These are phyloP conservation scores for Gymnopithys bicolor DNA, from an alignment of 2,797 vertebrate species.

Conservation along the genomic window DNA sequence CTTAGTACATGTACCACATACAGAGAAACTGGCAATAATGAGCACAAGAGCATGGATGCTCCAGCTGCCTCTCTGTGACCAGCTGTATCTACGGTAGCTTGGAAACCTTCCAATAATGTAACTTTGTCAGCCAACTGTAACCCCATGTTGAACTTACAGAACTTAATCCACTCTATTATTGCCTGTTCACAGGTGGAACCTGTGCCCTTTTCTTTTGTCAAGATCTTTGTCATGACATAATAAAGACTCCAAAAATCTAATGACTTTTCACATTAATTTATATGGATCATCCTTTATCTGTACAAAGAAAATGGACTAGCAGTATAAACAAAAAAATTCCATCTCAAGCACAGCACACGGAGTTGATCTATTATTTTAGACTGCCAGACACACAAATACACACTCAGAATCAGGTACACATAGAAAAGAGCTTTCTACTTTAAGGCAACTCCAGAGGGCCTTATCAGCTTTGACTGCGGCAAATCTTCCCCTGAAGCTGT, in stretches of 20 bases:
- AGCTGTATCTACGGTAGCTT: conserved; percentile 69
- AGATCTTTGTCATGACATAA: conserved; percentile 56
- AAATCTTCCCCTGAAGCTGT: conserved; percentile 1
- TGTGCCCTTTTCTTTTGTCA: conserved; percentile 69
- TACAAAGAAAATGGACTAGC: conserved; percentile 1
- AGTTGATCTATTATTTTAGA: conserved; percentile 51
- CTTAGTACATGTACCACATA: not conserved
- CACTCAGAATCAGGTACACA: not conserved
- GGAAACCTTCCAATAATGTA: conserved; percentile 68
- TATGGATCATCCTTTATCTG: not conserved
- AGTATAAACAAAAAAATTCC: conserved; percentile 5
- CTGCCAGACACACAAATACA: conserved; percentile 14
- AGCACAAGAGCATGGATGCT: not conserved
- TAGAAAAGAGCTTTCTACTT: not conserved
- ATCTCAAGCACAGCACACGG: not conserved
- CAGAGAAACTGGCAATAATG: not conserved
- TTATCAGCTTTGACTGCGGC: not conserved
- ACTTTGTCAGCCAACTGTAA: conserved; percentile 63
- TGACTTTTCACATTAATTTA: not conserved
- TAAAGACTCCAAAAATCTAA: conserved; percentile 51
- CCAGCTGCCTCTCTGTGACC: conserved; percentile 48
- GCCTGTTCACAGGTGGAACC: conserved; percentile 75
- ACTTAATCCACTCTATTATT: conserved; percentile 72
- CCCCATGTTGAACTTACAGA: conserved; percentile 59
- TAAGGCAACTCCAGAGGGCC: not conserved